Evolutionary conservation across 2,797 vertebrate species (phyloP), one percentile per base, ranked within the genome.

Genomic region (Bradypus variegatus): DNA sequence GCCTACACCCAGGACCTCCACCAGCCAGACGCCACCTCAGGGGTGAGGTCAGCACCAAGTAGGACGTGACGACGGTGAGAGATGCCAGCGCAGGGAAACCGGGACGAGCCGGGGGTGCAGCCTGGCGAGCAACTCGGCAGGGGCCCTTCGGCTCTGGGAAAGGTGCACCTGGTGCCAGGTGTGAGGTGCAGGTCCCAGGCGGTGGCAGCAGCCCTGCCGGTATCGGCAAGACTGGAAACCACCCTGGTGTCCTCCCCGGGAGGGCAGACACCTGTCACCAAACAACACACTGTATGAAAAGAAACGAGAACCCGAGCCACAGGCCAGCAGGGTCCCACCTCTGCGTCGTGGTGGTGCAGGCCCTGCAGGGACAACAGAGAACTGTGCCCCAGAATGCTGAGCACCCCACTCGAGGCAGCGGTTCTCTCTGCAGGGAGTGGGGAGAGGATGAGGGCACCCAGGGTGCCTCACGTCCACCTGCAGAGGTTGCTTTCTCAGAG

Each of bases 151-250:
- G 18, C 60, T 25, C 58, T 12, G 9, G 72, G 69, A n/a, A 21
- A 58, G 55, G 55, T 58, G 55, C 18, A 5, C 33, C 88, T 9
- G 77, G 16, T 6, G 2, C 15, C 13, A 55, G 53, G 53, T 45
- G 15, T 25, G 3, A 33, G 55, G n/a, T 8, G 41, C 41, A 27
- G 62, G 75, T 1, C 2, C 9, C 2, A n/a, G 77, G 36, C 14
- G 2, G 2, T 0, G 4, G 4, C 15, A 2, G 8, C 78, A 19
- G 7, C 36, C 15, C 45, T 0, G 0, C 55, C 41, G 2, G 2
- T 0, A 0, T 38, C 8, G 14, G 10, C 41, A n/a, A 58, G 45
- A 21, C 0, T 5, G 21, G 79, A 41, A 50, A 29, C n/a, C 11
- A 2, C 12, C 75, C 36, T 9, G 4, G 11, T 2, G 9, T 55